Base-by-base conservation (phyloP, 1,140 invertebrate species). In the Meloidogyne hapla region DNA sequence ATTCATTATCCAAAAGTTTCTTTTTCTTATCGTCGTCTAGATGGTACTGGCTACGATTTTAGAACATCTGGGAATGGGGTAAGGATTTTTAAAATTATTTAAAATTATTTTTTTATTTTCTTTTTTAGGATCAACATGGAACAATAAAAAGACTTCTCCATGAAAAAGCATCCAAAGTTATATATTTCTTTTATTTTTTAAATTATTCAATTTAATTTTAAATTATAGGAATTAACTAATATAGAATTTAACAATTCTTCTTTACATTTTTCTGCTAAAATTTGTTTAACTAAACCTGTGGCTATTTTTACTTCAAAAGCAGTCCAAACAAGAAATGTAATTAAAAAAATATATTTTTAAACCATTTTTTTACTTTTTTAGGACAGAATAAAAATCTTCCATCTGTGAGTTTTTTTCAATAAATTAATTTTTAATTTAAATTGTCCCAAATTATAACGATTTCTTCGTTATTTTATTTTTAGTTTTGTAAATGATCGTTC, bases 21-120 rank as follows among this genome's bases (percentile, higher is more conserved):
- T n/a, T 86, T 84, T 67, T 76, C 81, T n/a, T 77, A 87, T 48
- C 61, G 63, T 18, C 76, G 85, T 8, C 65, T 77, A 62, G 72
- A 56, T 40, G 69, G 40, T 66, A 38, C 40, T 38, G 42, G 26
- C 2, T 70, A n/a, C 18, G 79, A 80, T 77, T 75, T 83, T 72
- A 62, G 76, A 23, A 73, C 78, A 75, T 23, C 18, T 70, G 65
- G 83, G 48, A 68, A 76, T 56, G 75, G 83, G 66, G 64, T 25
- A 76, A 25, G 72, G 1, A 45, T n/a, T 69, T 13, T 69, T 21
- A 72, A 25, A 4, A 13, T 72, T 62, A 6, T 68, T 28, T 40
- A 68, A 72, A 64, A 23, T 62, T 18, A 33, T 48, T 18, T 25
- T 45, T 70, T 70, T 71, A 48, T 40, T 15, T 45, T 42, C 13